These are phyloP conservation scores for Rhabdomys pumilio DNA, from an alignment of 2,797 vertebrate species.

Conservation along the genomic window DNA sequence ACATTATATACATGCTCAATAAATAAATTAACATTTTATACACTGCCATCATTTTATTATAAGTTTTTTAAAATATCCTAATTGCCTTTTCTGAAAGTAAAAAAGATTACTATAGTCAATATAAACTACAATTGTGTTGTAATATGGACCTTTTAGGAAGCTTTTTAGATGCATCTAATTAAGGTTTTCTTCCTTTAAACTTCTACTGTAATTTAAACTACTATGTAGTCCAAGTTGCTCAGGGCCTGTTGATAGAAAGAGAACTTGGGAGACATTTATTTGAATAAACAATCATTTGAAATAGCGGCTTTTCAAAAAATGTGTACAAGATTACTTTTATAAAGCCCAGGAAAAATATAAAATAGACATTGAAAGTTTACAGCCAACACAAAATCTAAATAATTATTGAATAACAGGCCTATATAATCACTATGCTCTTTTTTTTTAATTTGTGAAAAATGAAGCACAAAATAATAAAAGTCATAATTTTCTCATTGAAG, in stretches of 20 bases:
- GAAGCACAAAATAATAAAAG: neutral
- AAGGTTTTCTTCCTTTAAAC: constrained; percentile 61
- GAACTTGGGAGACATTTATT: constrained; percentile 44
- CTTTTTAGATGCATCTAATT: constrained; percentile 55
- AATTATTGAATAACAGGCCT: neutral
- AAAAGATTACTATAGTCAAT: constrained; percentile 16
- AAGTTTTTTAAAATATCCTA: neutral
- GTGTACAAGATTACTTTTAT: neutral
- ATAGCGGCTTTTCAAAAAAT: neutral
- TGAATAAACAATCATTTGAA: constrained; percentile 44
- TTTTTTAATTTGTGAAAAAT: neutral
- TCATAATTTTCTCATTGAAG: neutral
- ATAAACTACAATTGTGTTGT: constrained; percentile 44
- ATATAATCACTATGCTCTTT: neutral
- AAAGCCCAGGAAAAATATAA: neutral
- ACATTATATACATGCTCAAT: neutral
- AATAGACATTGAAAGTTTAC: neutral
- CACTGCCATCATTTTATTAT: constrained; percentile 9
- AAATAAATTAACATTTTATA: neutral
- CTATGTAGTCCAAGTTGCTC: neutral
- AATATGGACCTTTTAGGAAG: constrained; percentile 18
- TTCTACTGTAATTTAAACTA: constrained; percentile 52
- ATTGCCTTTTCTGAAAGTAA: constrained; percentile 37
- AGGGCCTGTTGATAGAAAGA: constrained; percentile 42
- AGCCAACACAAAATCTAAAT: neutral